A percentile compares a stretch with the other conserved stretches of the same genome.
Conservation (phyloP, 2,888 invertebrate genomes). For the Halocaridina rubra region DNA sequence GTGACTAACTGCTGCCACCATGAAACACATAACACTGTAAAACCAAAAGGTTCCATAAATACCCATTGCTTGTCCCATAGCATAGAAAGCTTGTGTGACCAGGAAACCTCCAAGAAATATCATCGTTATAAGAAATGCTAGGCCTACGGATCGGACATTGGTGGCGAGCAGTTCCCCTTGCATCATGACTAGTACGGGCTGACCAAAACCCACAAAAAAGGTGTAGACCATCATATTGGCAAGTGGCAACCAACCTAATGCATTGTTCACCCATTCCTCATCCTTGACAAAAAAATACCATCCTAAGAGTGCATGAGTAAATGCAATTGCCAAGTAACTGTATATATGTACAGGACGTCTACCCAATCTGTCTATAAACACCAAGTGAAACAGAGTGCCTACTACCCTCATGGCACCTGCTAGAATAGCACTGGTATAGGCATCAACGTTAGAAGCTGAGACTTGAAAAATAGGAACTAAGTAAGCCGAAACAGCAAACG, state of each 20-base stretch:
- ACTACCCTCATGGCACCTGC: background rate
- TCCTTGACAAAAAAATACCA: constrained; percentile 19
- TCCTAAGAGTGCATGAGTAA: constrained; percentile 15
- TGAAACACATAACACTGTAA: constrained; percentile 4
- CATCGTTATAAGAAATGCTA: constrained; percentile 4
- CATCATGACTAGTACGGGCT: constrained; percentile 26
- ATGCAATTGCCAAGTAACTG: background rate
- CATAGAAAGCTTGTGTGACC: constrained; percentile 15
- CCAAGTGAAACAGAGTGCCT: constrained; percentile 26
- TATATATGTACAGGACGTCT: constrained; percentile 21
- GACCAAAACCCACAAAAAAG: constrained; percentile 19
- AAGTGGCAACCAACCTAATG: constrained; percentile 35
- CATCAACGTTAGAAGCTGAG: background rate
- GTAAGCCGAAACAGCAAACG: constrained; percentile 12
- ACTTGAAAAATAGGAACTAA: constrained; percentile 44
- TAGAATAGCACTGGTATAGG: constrained; percentile 30
- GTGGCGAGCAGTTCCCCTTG: constrained; percentile 46
- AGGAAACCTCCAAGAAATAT: constrained; percentile 26
- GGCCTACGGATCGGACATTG: constrained; percentile 19
- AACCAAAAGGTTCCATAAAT: constrained; percentile 45
- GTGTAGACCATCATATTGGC: constrained; percentile 11
- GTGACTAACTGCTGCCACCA: constrained; percentile 9
- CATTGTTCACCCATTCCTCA: no score
- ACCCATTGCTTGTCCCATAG: constrained; percentile 28
- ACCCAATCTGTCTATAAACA: constrained; percentile 27